Conservation (phyloP, 2,888 invertebrate genomes). For the Pecten maximus region DNA sequence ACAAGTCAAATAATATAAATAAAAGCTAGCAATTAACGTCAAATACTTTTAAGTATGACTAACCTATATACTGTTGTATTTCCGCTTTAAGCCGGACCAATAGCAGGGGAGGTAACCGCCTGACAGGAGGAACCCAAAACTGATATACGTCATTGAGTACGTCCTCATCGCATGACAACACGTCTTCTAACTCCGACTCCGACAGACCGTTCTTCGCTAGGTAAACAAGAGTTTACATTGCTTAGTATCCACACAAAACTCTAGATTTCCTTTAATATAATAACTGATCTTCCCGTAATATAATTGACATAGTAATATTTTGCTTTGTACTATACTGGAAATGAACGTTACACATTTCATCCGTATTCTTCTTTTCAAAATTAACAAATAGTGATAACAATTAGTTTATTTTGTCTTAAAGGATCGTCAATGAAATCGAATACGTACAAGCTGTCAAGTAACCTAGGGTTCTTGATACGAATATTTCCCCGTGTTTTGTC, state of each 20-base stretch:
- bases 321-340: too few relatives aligned
- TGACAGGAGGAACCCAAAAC: constrained; percentile 77
- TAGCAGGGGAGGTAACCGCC: constrained; percentile 78
- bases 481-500: constrained; percentile 70
- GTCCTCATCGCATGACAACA: constrained; percentile 76
- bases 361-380: too few relatives aligned
- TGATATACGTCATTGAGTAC: constrained; percentile 78
- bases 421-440: background rate
- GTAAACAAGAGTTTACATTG: too few relatives aligned
- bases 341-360: too few relatives aligned
- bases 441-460: constrained; percentile 72
- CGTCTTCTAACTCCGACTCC: constrained; percentile 76
- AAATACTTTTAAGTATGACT: background rate
- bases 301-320: too few relatives aligned
- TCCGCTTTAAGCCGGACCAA: constrained; percentile 76
- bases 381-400: too few relatives aligned
- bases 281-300: too few relatives aligned
- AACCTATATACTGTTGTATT: constrained; percentile 75
- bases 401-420: too few relatives aligned
- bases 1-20: too few relatives aligned
- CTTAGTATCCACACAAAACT: too few relatives aligned
- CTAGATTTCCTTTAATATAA: too few relatives aligned
- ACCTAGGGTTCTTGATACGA: constrained; percentile 74
- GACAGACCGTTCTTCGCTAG: constrained; percentile 70
- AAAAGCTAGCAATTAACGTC: too few relatives aligned